Evolutionary conservation across 2,113 vertebrate species (phyloP), one percentile per base, ranked within the genome.

Genomic region (Antechinus stuartii): DNA sequence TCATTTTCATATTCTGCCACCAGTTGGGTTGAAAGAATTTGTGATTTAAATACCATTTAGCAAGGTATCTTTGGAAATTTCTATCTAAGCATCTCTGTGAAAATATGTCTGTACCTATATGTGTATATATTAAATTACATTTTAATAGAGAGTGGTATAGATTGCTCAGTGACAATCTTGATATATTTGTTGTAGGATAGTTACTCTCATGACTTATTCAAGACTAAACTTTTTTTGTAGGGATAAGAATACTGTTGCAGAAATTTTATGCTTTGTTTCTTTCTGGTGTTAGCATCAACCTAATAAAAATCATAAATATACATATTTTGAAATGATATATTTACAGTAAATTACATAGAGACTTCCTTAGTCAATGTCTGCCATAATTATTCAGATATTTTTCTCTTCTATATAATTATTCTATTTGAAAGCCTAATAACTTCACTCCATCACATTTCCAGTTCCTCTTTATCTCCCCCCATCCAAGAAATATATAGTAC

Each of bases 1-100:
- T 97, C 3, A 90, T 97, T 94, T 94, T 96, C 93, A 91, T 95
- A 94, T 95, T 97, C 35, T 97, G 84, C 76, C 92, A 94, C 26
- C 50, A 96, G 93, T 53, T 54, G 57, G 2, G 30, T 90, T 56
- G n/a, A 94, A 0, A 96, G 91, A 96, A 98, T 97, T 84, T 96
- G 42, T 25, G n/a, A 35, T 42, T 95, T 93, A 95, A 94, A 95
- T 90, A 96, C 54, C 92, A 56, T 11, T 16, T 95, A 61, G 95
- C 95, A 92, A 91, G 0, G 5, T 94, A 93, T 93, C 46, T 12
- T 89, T 91, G 46, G 49, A 30, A 27, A 89, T 50, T 54, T 89
- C 68, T 23, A 84, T 42, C 19, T 91, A 96, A 97, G 90, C 92
- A 93, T 46, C 90, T 61, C 91, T 94, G 55, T 96, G 89, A 91